These are phyloP conservation scores for Proisotoma minuta DNA, from an alignment of 2,888 invertebrate genomes.

Conservation along the genomic window DNA sequence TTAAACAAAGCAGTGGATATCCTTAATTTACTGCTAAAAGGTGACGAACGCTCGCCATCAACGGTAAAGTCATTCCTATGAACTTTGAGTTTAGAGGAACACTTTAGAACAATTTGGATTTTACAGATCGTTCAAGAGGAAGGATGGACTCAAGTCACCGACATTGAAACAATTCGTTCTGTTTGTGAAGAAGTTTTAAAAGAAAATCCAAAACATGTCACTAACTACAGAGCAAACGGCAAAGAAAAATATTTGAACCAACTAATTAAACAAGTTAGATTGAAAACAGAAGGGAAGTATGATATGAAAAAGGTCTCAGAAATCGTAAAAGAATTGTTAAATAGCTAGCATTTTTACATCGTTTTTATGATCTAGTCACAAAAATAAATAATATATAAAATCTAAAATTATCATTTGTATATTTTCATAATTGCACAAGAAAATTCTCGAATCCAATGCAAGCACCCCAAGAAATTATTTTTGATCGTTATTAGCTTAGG, in stretches of 20 bases:
- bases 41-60: slow-evolving; percentile 51
- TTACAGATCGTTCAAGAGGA: slow-evolving; percentile 59
- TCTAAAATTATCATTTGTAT: too few species aligned
- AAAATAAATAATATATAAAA: too few species aligned
- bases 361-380: too few species aligned
- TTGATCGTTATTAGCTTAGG: too few species aligned
- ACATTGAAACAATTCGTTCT: slow-evolving; percentile 58
- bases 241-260: slow-evolving; percentile 31
- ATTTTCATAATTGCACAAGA: too few species aligned
- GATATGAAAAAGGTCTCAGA: slow-evolving; percentile 40
- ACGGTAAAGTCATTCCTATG: slow-evolving; percentile 50
- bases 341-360: too few species aligned
- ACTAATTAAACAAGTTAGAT: slow-evolving; percentile 23
- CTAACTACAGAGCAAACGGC: slow-evolving; percentile 17
- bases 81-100: slow-evolving; percentile 6
- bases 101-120: slow-evolving; percentile 38
- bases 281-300: slow-evolving; percentile 21
- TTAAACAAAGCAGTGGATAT: slow-evolving; percentile 58
- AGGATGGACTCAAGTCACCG: slow-evolving; percentile 62
- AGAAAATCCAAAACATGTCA: slow-evolving; percentile 63
- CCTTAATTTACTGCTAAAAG: slow-evolving; percentile 54
- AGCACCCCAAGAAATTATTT: too few species aligned
- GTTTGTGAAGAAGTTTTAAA: slow-evolving; percentile 61
- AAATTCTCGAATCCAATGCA: too few species aligned
- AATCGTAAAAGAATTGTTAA: slow-evolving; percentile 22